Percentiles rank a stretch among this genome's conserved stretches.
These are phyloP conservation scores for Arnoldichthys spilopterus DNA, from an alignment of 2,797 vertebrate genomes.

Conservation along the genomic window DNA sequence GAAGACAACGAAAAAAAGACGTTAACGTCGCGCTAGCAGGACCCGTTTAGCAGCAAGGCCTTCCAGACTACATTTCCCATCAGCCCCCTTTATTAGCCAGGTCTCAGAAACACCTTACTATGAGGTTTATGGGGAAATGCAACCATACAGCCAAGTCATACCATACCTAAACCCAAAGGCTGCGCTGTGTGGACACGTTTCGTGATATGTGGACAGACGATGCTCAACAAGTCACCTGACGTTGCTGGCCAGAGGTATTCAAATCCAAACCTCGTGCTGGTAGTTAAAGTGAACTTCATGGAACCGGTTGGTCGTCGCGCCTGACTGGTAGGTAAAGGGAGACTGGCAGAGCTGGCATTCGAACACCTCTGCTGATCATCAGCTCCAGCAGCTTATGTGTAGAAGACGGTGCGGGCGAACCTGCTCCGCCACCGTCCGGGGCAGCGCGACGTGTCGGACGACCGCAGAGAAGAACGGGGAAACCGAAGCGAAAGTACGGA, in stretches of 20 bases:
- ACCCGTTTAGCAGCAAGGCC: conserved; percentile 36
- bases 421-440: background rate
- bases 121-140: background rate
- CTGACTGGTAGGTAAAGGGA: background rate
- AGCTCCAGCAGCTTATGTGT: conserved; percentile 24
- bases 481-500: background rate
- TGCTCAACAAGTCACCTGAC: background rate
- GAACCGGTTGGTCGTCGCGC: background rate
- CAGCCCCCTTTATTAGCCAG: conserved; percentile 7
- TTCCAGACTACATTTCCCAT: conserved; percentile 34
- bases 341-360: background rate
- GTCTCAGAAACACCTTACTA: background rate
- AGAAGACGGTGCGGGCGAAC: background rate
- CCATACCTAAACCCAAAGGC: background rate
- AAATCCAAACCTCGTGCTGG: background rate
- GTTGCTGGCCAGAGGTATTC: background rate
- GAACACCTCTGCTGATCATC: background rate
- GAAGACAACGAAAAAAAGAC: background rate
- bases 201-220: background rate
- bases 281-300: background rate
- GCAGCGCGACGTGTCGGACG: background rate
- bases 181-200: background rate
- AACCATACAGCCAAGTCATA: background rate
- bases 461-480: background rate
- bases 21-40: background rate